These are phyloP conservation scores for Yponomeuta evonymella DNA, from an alignment of 2,888 invertebrate species.

Conservation along the genomic window DNA sequence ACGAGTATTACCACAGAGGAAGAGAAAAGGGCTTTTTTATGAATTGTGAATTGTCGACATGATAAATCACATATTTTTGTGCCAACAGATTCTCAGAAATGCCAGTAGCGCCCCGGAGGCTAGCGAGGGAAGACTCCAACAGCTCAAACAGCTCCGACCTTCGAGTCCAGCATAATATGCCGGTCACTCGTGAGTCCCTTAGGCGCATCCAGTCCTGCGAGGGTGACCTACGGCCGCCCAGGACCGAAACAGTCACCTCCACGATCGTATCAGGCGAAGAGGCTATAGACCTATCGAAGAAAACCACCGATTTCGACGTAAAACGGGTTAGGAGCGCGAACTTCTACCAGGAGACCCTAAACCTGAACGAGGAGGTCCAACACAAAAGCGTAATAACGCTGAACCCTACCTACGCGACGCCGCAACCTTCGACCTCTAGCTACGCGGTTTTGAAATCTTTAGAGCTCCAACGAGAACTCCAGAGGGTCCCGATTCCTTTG, in stretches of 20 bases:
- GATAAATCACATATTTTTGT: too few species aligned
- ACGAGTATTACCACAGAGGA: too few species aligned
- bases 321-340: constrained; percentile 50
- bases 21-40: too few species aligned
- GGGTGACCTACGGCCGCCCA: constrained; percentile 36
- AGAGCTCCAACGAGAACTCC: constrained; percentile 38
- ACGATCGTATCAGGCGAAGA: constrained; percentile 34
- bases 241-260: constrained; percentile 41
- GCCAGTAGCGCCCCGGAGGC: constrained; percentile 41
- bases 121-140: constrained; percentile 59
- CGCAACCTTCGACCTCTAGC: constrained; percentile 61
- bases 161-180: constrained; percentile 28
- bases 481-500: constrained; percentile 39
- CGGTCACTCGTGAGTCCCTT: constrained; percentile 31
- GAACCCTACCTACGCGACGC: constrained; percentile 57
- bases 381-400: constrained; percentile 57
- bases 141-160: constrained; percentile 53
- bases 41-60: neutral
- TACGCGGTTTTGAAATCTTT: constrained; percentile 39
- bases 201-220: constrained; percentile 39
- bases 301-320: constrained; percentile 28
- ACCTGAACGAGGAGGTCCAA: constrained; percentile 41
- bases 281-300: constrained; percentile 56
- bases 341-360: constrained; percentile 64
- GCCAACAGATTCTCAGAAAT: constrained; percentile 49